phyloP scores from a whole-genome alignment of 2,797 vertebrate genomes.

The Chromis chromis region DNA sequence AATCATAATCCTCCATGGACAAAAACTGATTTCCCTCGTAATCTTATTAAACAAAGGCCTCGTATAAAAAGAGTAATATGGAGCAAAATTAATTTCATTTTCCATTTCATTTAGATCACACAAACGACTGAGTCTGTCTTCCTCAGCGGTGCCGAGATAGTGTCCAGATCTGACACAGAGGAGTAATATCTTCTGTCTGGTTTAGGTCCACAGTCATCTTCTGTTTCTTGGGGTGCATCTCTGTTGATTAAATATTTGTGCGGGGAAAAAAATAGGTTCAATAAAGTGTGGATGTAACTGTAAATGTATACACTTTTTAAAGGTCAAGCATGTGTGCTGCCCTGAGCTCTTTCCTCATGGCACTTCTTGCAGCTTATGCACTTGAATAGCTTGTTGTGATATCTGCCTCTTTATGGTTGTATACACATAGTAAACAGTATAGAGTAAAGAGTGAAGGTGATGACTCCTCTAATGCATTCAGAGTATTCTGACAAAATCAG shows the following conservation, averaged over 20 bases:
- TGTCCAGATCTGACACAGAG: slow-evolving; percentile 26
- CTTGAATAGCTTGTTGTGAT: background rate
- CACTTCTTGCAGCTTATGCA: background rate
- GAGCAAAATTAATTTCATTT: slow-evolving; percentile 47
- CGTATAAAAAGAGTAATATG: slow-evolving; percentile 40
- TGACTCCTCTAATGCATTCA: background rate
- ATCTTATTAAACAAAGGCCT: slow-evolving; percentile 54
- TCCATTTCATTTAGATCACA: slow-evolving; percentile 48
- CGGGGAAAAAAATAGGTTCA: background rate
- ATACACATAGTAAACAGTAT: background rate
- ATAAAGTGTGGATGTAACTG: background rate
- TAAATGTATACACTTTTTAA: background rate
- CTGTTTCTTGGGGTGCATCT: slow-evolving; percentile 8
- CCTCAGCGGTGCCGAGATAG: slow-evolving; percentile 26
- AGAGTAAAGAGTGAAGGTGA: background rate
- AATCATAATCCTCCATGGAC: slow-evolving; percentile 19
- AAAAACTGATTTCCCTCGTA: slow-evolving; percentile 35
- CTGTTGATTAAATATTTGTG: background rate
- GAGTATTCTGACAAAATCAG: background rate
- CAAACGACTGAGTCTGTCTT: slow-evolving; percentile 44
- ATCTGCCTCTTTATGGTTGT: background rate
- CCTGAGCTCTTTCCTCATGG: background rate
- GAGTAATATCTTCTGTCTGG: slow-evolving; percentile 34
- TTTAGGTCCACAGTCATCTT: background rate
- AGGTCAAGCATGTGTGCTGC: background rate